Evolutionary conservation across 2,113 vertebrate genomes (phyloP), one percentile per base, ranked within the genome.

Genomic region (Smithornis capensis): DNA sequence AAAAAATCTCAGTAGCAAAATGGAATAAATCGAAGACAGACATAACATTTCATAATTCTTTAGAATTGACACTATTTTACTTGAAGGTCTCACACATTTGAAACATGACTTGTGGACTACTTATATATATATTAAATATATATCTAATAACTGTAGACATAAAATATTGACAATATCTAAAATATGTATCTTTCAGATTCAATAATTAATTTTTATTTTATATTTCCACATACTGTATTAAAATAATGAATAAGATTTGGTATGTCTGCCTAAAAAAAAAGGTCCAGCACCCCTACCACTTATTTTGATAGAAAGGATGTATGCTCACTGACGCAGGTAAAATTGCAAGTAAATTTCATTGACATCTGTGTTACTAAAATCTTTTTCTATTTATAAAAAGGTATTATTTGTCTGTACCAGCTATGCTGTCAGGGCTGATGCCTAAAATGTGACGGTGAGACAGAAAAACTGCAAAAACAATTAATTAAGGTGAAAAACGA

Each of bases 1-100:
- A 88, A 94, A 88, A 93, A 90, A 90, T 81, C 94, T 35, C 60
- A 83, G 21, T 31, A 62, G 8, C n/a, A 83, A 86, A 83, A 74
- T 56, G 7, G n/a, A 78, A 49, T 92, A 90, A 83, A 88, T 93
- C 85, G 92, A 87, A 68, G 52, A 38, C 19, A 74, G 63, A 50
- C 19, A 31, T 33, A 83, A 50, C 27, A 44, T 37, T 55, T 18
- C 15, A 45, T 64, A 67, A 47, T 60, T 83, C 52, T 71, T 63
- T 56, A 77, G 59, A 67, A 57, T 18, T 75, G 33, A 10, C 1
- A 7, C 10, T 4, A n/a, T 74, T 80, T 70, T 77, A 63, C 60
- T 81, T 47, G 35, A 94, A 65, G 24, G 45, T 67, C 27, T 70
- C 11, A 25, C 38, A 33, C 0, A 3, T 52, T 40, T 65, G 7